Evolutionary conservation across 2,888 invertebrate genomes (phyloP).

Genomic region (Masnerella sp.): DNA sequence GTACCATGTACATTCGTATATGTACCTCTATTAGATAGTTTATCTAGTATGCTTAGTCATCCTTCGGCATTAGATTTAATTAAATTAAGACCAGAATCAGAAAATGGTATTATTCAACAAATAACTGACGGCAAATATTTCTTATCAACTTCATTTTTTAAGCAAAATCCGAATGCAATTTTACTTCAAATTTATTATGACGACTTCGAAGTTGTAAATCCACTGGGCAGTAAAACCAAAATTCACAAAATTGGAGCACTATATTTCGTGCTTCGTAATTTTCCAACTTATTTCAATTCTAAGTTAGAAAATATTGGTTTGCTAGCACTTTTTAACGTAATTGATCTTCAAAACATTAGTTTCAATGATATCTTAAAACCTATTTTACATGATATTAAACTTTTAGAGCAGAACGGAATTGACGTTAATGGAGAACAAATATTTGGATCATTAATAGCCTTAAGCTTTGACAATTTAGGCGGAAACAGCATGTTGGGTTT

Average conservation of each 20-base stretch:
- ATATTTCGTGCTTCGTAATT: conserved; percentile 48
- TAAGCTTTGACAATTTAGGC: conserved; percentile 46
- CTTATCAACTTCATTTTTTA: conserved; percentile 11
- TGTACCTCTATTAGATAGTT: conserved; percentile 41
- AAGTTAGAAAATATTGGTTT: conserved; percentile 47
- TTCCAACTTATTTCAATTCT: conserved; percentile 51
- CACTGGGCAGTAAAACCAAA: conserved; percentile 51
- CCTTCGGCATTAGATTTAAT: neutral
- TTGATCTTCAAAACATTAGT: conserved; percentile 34
- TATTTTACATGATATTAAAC: conserved; percentile 35
- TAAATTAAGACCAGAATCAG: conserved; percentile 5
- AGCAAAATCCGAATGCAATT: conserved; percentile 8
- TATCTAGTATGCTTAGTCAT: conserved; percentile 9
- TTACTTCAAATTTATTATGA: conserved; percentile 32
- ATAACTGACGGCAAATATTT: conserved; percentile 18
- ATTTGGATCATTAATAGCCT: conserved; percentile 15
- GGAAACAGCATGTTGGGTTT: conserved; percentile 40
- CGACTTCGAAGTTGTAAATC: conserved; percentile 56
- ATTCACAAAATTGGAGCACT: conserved; percentile 41
- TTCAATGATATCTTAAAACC: conserved; percentile 43
- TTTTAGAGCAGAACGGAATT: conserved; percentile 42
- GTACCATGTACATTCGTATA: conserved; percentile 50
- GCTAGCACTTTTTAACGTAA: conserved; percentile 43
- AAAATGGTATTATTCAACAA: conserved; percentile 15
- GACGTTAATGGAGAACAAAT: conserved; percentile 14